Evolutionary conservation across 2,888 invertebrate species (phyloP).

Genomic region (Scrobipalpa costella): DNA sequence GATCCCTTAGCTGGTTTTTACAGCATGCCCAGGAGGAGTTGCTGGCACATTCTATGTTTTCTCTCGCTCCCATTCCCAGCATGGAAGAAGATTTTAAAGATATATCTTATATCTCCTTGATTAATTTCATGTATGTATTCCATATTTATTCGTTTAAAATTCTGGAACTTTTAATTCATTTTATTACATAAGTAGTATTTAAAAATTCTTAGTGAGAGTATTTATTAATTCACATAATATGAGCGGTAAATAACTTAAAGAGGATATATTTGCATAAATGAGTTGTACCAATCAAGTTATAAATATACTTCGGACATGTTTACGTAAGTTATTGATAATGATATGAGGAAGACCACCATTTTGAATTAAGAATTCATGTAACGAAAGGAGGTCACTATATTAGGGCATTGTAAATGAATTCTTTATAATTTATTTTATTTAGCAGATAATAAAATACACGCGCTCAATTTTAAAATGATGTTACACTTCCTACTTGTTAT

Average conservation of each 20-base stretch:
- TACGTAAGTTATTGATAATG: constrained; percentile 15
- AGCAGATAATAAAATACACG: too few species aligned
- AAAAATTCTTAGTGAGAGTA: not conserved
- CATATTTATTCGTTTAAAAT: too few species aligned
- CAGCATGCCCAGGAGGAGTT: too few species aligned
- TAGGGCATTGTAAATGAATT: not conserved
- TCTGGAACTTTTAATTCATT: too few species aligned
- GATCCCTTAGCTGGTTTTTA: too few species aligned
- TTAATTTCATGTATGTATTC: too few species aligned
- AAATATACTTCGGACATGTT: constrained; percentile 1
- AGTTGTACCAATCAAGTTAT: constrained; percentile 8
- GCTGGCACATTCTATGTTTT: too few species aligned
- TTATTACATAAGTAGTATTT: constrained; percentile 5
- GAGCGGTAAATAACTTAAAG: constrained; percentile 11
- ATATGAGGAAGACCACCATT: constrained; percentile 4
- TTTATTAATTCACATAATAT: not conserved
- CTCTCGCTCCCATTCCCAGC: too few species aligned
- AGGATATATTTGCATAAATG: constrained; percentile 17
- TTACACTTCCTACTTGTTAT: too few species aligned
- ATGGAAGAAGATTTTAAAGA: too few species aligned
- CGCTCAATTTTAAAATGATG: too few species aligned
- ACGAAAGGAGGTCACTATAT: not conserved
- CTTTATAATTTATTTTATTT: not conserved
- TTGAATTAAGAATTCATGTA: not conserved
- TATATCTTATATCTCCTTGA: too few species aligned